Conservation (phyloP, 2,888 invertebrate genomes). For the Perithous albicinctus region DNA sequence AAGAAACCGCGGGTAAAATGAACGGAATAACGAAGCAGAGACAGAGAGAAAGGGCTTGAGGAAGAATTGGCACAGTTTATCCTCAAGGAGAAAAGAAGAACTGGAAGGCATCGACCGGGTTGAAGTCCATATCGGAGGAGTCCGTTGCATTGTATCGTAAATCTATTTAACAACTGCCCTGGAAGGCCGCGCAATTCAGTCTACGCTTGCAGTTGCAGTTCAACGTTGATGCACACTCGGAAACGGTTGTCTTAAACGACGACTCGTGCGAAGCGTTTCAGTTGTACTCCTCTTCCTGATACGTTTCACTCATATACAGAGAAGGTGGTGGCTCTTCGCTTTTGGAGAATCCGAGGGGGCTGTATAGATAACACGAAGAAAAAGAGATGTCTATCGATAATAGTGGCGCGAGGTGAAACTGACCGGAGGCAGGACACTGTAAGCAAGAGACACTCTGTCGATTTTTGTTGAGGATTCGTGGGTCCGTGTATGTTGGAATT, state of each 20-base stretch:
- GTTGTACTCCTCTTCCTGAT: not conserved
- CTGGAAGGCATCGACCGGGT: not conserved
- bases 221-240: not conserved
- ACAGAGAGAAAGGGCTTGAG: conserved; percentile 13
- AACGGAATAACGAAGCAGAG: not conserved
- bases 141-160: conserved; percentile 6
- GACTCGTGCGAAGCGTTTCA: not conserved
- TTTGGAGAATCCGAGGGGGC: not conserved
- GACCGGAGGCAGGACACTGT: not conserved
- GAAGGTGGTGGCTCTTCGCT: conserved; percentile 20
- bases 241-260: not conserved
- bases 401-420: conserved; percentile 28
- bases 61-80: conserved; percentile 44
- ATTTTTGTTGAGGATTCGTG: conserved; percentile 42
- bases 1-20: no score
- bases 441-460: conserved; percentile 18
- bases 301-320: conserved; percentile 14
- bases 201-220: not conserved
- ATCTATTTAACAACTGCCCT: conserved; percentile 18
- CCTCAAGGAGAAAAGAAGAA: conserved; percentile 27
- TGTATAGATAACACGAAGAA: conserved; percentile 37
- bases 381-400: conserved; percentile 59
- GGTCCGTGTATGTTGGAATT: conserved; percentile 49
- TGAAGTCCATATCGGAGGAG: conserved; percentile 34
- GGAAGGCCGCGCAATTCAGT: not conserved